Conservation (phyloP, 2,797 vertebrate species). For the Atherinosoma microstoma region DNA sequence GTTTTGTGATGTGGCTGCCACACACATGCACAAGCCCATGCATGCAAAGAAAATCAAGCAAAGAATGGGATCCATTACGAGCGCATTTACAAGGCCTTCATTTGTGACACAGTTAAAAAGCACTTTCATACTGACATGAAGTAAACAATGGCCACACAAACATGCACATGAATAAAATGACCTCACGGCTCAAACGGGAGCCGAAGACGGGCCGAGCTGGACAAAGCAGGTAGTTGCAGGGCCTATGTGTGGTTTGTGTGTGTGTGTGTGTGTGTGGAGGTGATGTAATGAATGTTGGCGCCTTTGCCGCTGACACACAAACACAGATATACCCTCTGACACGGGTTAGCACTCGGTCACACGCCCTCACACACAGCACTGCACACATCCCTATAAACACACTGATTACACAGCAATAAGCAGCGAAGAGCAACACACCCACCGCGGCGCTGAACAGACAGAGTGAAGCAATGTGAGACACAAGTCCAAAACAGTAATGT, state of each 20-base stretch:
- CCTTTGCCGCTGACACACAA: conserved; percentile 70
- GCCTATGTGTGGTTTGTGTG: conserved; percentile 49
- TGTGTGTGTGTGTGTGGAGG: conserved; percentile 43
- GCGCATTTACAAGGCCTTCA: conserved; percentile 29
- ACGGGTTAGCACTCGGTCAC: conserved; percentile 57
- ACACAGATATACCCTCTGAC: conserved; percentile 65
- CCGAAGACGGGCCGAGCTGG: conserved; percentile 49
- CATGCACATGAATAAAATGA: conserved; percentile 52
- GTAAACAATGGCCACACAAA: conserved; percentile 58
- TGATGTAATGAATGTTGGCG: conserved; percentile 76
- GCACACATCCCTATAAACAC: conserved; percentile 44
- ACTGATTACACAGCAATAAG: conserved; percentile 54
- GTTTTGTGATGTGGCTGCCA: conserved; percentile 65
- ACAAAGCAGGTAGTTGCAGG: conserved; percentile 74
- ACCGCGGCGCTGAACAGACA: conserved; percentile 33
- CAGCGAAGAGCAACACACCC: conserved; percentile 50
- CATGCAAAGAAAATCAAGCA: conserved; percentile 25
- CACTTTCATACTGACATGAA: conserved; percentile 18
- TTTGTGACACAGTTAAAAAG: conserved; percentile 19
- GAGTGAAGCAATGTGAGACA: conserved; percentile 33
- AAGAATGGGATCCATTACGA: conserved; percentile 27
- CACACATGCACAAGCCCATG: conserved; percentile 16
- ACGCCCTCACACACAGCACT: conserved; percentile 21
- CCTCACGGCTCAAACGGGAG: conserved; percentile 63
- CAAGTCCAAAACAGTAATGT: conserved; percentile 57